A percentile compares a stretch with the other conserved stretches of the same genome.
These are phyloP conservation scores for Cliona cf. orientalis DNA, from an alignment of 37 sponge, comb jelly and placozoan species.

Conservation along the genomic window DNA sequence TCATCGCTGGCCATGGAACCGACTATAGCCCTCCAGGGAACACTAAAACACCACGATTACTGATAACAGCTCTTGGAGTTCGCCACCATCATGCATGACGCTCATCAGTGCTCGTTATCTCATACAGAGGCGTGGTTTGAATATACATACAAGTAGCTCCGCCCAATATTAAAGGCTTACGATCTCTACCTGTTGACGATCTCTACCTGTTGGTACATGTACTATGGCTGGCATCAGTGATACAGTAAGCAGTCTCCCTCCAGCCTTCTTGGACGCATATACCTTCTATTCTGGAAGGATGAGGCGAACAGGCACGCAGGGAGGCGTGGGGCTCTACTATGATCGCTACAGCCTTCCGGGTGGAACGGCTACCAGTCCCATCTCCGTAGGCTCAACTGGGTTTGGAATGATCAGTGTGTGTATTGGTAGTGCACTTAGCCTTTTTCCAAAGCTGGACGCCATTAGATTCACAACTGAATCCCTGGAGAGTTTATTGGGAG, in stretches of 20 bases:
- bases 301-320: neutral
- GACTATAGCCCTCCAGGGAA: no score
- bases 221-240: no score
- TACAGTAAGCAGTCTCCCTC: neutral
- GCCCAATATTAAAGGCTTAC: no score
- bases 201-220: no score
- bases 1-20: no score
- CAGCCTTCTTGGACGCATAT: neutral
- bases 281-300: neutral
- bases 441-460: neutral
- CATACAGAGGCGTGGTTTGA: no score
- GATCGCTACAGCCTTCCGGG: neutral
- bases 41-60: no score
- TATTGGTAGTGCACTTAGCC: neutral
- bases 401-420: conserved; percentile 21
- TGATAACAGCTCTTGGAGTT: no score
- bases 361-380: neutral
- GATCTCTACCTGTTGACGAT: no score
- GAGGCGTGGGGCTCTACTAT: conserved; percentile 19
- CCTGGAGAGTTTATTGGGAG: neutral
- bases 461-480: neutral
- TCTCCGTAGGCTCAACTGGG: neutral
- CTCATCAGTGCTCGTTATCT: no score
- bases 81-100: no score
- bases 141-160: no score